Percentiles rank a stretch among this genome's conserved stretches.
These are phyloP conservation scores for Chloroclysta siterata DNA, from an alignment of 2,888 invertebrate species.

Conservation along the genomic window DNA sequence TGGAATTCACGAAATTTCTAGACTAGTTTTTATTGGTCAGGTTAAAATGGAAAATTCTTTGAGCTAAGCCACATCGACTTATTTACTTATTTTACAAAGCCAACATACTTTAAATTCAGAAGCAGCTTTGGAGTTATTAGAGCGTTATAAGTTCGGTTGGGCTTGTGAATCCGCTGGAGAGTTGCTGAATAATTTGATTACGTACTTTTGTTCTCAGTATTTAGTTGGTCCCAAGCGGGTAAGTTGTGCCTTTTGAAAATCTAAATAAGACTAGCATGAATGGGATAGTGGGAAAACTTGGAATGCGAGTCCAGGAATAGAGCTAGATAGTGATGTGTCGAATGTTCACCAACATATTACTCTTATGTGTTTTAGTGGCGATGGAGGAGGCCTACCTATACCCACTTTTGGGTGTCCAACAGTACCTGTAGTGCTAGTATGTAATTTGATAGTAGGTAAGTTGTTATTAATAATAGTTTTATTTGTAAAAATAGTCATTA, in stretches of 20 bases:
- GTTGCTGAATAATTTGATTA: conserved; percentile 32
- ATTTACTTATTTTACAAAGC: conserved; percentile 25
- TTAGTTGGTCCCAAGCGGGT: neutral
- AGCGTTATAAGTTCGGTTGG: conserved; percentile 36
- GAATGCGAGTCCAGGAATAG: no score
- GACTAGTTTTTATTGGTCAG: neutral
- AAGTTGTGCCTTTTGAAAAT: neutral
- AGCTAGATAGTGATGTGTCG: no score
- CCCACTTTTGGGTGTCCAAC: no score
- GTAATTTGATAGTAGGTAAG: no score
- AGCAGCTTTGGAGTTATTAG: conserved; percentile 32
- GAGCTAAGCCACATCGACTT: conserved; percentile 9
- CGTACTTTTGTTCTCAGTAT: conserved; percentile 22
- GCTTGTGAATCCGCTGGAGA: conserved; percentile 32
- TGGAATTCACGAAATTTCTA: neutral
- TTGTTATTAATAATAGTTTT: no score
- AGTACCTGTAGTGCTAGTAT: no score
- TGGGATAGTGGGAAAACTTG: no score
- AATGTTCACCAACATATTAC: no score
- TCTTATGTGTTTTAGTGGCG: no score
- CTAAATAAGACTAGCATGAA: no score
- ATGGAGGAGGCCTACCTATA: no score
- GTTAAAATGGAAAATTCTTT: neutral
- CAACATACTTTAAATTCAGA: conserved; percentile 31
- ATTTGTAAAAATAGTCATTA: no score